These are phyloP conservation scores for Brachyalestes nurse DNA, from an alignment of 2,797 vertebrate genomes.

Conservation along the genomic window DNA sequence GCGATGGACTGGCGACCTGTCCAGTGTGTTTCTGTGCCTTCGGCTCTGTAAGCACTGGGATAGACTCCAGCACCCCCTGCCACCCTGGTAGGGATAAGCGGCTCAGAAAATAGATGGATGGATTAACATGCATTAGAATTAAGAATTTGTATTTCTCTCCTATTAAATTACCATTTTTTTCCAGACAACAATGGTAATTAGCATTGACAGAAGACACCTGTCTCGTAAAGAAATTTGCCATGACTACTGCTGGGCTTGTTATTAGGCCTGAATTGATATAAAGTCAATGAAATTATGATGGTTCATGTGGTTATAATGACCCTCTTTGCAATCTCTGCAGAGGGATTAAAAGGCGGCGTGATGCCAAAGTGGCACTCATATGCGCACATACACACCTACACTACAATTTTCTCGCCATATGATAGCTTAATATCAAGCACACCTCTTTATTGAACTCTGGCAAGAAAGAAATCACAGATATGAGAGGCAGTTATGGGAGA, in stretches of 20 bases:
- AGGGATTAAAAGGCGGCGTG: not conserved
- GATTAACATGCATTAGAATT: too few relatives aligned
- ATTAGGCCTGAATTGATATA: not conserved
- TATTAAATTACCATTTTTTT: too few relatives aligned
- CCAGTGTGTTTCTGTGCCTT: too few relatives aligned
- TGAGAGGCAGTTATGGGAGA: not conserved
- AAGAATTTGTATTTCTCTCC: too few relatives aligned
- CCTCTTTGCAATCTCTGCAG: not conserved
- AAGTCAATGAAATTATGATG: not conserved
- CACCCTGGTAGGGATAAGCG: too few relatives aligned
- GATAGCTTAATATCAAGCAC: not conserved
- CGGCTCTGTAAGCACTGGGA: too few relatives aligned
- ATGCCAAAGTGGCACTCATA: not conserved
- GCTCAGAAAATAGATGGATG: too few relatives aligned
- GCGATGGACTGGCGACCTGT: too few relatives aligned
- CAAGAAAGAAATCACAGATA: not conserved
- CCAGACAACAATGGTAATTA: too few relatives aligned
- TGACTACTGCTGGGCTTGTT: not conserved
- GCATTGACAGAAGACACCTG: too few relatives aligned
- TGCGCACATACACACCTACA: not conserved
- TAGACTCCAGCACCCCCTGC: too few relatives aligned
- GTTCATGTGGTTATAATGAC: not conserved
- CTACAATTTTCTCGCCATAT: not conserved
- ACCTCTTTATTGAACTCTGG: too few relatives aligned
- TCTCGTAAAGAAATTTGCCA: not conserved